Base-by-base conservation (phyloP, 2,888 invertebrate genomes). In the Limenitis camilla region DNA sequence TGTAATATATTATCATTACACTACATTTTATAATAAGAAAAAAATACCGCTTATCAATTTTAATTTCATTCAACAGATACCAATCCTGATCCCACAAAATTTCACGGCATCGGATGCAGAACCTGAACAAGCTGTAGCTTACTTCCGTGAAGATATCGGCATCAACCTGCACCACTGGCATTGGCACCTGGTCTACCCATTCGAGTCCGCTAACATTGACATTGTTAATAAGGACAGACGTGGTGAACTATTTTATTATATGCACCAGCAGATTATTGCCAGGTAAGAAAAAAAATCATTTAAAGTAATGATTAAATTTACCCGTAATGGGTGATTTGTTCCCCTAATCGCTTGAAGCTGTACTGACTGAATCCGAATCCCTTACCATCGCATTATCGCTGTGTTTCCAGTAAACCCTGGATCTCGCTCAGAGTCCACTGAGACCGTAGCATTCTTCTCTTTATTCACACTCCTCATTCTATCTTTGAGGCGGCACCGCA, bases 101-200 rank as follows among this genome's bases (percentile, higher is more conserved):
- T 94, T 92, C 73, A 94, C 95, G 0, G 95, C 94, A 0, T 90
- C 92, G 0, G 90, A 91, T 58, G 67, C 88, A 4, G 94, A 96
- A 65, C 91, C 91, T 1, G 96, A 96, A 66, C 95, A 96, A 74
- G 90, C 92, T 5, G 76, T 94, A 55, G 93, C 94, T 31, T 96
- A 96, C 78, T 96, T 94, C 89, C 90, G 95, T 38, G 96, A 96
- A 73, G 96, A 95, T 75, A 86, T 95, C 56, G 95, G 94, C 60
- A 88, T 96, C 63, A 96, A 96, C 80, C 91, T 94, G 46, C 96
- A 96, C 74, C 96, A 96, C 73, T 96, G 96, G 95, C 95, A 96
- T 72, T 96, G 95, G 96, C 96, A 96, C 76, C 88, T 96, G 61
- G 95, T 96, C 2, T 96, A 95, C 74, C 95, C 95, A 0, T 92